Evolutionary conservation across 2,888 invertebrate genomes (phyloP).

Genomic region (Trichogramma evanescens): DNA sequence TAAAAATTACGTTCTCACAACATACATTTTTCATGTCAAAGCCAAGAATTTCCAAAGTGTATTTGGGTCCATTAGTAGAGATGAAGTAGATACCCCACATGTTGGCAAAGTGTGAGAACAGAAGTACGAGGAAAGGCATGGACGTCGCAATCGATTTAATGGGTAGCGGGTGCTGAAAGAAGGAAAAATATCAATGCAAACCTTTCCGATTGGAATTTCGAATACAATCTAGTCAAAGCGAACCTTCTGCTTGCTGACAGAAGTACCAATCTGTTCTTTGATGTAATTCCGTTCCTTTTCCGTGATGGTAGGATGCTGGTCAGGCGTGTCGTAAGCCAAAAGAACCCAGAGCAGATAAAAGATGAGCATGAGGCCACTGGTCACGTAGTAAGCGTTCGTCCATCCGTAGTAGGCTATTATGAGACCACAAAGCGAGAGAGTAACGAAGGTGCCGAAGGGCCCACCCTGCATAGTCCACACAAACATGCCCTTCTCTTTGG

Average conservation of each 20-base stretch:
- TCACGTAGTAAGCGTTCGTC: constrained; percentile 63
- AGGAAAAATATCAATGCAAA: constrained; percentile 29
- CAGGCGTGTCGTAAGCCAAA: constrained; percentile 61
- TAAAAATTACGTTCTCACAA: not conserved
- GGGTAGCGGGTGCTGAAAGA: constrained; percentile 59
- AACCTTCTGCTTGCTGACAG: constrained; percentile 39
- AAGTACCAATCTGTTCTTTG: constrained; percentile 39
- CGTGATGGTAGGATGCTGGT: constrained; percentile 57
- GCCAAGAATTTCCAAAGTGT: constrained; percentile 65
- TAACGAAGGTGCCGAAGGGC: constrained; percentile 65
- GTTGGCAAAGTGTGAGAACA: constrained; percentile 67
- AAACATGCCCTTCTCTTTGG: constrained; percentile 70
- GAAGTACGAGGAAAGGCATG: constrained; percentile 62
- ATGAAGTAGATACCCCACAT: constrained; percentile 76
- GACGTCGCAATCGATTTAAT: constrained; percentile 58
- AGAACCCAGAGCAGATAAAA: constrained; percentile 60
- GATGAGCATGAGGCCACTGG: constrained; percentile 54
- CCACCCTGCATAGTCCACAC: constrained; percentile 63
- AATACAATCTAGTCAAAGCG: constrained; percentile 39
- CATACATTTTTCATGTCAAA: constrained; percentile 57
- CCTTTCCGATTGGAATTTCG: not conserved
- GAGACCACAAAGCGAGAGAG: constrained; percentile 62
- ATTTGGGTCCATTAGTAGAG: constrained; percentile 72
- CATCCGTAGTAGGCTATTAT: constrained; percentile 61
- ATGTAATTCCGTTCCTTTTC: constrained; percentile 61